Evolutionary conservation across 2,888 invertebrate species (phyloP).

Genomic region (Chaitophorus viminalis): DNA sequence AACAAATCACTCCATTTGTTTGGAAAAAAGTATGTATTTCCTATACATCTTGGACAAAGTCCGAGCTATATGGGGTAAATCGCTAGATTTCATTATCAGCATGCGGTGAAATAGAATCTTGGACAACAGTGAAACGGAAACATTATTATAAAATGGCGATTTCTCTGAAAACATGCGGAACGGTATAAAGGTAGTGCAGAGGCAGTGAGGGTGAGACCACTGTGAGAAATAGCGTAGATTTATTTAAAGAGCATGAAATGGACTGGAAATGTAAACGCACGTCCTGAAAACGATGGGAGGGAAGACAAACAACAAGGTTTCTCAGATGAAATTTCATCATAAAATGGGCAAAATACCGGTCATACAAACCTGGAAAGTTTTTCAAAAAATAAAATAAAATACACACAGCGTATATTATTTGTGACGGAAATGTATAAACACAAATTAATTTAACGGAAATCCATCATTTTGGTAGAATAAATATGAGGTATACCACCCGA

Average conservation of each 20-base stretch:
- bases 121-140: slow-evolving; percentile 32
- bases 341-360: slow-evolving; percentile 21
- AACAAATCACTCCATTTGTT: neutral
- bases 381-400: neutral
- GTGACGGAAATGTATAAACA: neutral
- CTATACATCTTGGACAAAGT: neutral
- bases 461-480: neutral
- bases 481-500: neutral
- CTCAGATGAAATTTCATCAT: slow-evolving; percentile 40
- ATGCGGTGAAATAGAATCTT: slow-evolving; percentile 36
- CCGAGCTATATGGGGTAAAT: slow-evolving; percentile 6
- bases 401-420: neutral
- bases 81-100: slow-evolving; percentile 49
- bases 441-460: neutral
- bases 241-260: slow-evolving; percentile 57
- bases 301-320: slow-evolving; percentile 29
- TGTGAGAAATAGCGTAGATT: slow-evolving; percentile 56
- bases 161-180: slow-evolving; percentile 6
- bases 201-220: neutral
- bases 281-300: slow-evolving; percentile 18
- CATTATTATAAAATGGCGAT: slow-evolving; percentile 56
- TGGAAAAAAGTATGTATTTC: neutral
- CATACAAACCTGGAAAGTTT: neutral
- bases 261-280: slow-evolving; percentile 48
- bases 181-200: neutral